These are phyloP conservation scores for Phortica variegata DNA, from an alignment of 1,140 invertebrate genomes.

Conservation along the genomic window DNA sequence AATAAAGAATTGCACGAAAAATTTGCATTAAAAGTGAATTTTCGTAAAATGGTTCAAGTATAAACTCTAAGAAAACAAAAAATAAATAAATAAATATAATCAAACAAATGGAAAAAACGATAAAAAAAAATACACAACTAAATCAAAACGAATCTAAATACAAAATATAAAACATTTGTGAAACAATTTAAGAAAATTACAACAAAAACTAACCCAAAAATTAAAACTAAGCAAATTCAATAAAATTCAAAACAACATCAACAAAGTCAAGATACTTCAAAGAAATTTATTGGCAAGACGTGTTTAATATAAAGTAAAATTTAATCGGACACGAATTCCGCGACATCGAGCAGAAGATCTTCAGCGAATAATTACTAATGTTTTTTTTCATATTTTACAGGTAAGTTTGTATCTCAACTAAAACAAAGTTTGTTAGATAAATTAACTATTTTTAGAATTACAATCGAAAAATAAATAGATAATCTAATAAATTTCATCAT, in stretches of 20 bases:
- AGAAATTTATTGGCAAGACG: conserved; percentile 41
- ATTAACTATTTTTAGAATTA: not conserved
- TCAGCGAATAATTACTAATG: conserved; percentile 36
- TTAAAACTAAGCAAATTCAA: conserved; percentile 14
- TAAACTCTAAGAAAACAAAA: no score
- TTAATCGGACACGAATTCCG: no score
- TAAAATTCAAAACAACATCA: conserved; percentile 14
- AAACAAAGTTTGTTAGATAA: not conserved
- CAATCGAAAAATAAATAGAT: not conserved
- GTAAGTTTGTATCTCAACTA: conserved; percentile 28
- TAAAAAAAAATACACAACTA: conserved; percentile 11
- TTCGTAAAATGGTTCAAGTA: conserved; percentile 37
- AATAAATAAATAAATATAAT: no score
- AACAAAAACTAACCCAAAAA: conserved; percentile 15
- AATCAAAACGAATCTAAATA: conserved; percentile 3
- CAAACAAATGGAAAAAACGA: conserved; percentile 12
- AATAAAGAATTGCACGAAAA: conserved; percentile 26
- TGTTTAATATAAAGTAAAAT: no score
- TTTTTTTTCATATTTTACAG: conserved; percentile 48
- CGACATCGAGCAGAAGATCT: no score
- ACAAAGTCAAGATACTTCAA: conserved; percentile 22
- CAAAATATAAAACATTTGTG: conserved; percentile 2
- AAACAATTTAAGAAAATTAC: conserved; percentile 6
- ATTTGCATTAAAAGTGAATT: conserved; percentile 19
- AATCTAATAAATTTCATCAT: not conserved